phyloP scores from a whole-genome alignment of 2,113 vertebrate species.

The Thomomys bottae region DNA sequence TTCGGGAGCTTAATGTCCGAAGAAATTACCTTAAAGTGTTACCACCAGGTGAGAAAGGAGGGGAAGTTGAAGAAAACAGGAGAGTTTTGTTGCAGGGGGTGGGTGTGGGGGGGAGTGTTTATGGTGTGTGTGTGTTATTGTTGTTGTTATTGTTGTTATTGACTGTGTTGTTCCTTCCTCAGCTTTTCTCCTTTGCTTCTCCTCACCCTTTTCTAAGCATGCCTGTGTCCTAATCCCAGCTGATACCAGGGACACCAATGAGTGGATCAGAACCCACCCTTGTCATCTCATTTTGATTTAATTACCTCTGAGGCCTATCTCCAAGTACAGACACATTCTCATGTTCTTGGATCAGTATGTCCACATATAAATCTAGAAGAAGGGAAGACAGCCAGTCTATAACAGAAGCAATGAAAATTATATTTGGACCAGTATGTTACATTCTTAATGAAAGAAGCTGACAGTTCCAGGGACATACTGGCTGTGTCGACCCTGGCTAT shows the following conservation, averaged over 20 bases:
- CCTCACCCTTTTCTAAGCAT: not conserved
- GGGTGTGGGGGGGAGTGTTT: too few species aligned
- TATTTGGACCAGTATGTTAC: not conserved
- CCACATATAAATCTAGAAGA: not conserved
- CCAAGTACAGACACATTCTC: not conserved
- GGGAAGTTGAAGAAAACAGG: not conserved
- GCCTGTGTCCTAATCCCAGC: not conserved
- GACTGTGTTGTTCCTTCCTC: not conserved
- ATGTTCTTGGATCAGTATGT: not conserved
- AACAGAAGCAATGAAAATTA: not conserved
- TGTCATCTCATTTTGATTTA: not conserved
- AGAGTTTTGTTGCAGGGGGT: not conserved
- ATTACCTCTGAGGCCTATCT: not conserved
- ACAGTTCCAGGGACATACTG: not conserved
- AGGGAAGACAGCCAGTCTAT: not conserved
- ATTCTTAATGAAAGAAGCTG: not conserved
- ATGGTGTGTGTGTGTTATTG: too few species aligned
- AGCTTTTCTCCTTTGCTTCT: not conserved
- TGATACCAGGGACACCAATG: not conserved
- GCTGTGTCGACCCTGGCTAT: not conserved
- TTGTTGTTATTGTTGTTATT: too few species aligned
- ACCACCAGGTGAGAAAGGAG: slow-evolving; percentile 90
- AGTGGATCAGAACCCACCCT: not conserved
- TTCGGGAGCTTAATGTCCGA: slow-evolving; percentile 94
- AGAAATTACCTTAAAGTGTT: slow-evolving; percentile 95